Conservation (phyloP, 2,113 vertebrate species). For the Eupsittula cactorum region DNA sequence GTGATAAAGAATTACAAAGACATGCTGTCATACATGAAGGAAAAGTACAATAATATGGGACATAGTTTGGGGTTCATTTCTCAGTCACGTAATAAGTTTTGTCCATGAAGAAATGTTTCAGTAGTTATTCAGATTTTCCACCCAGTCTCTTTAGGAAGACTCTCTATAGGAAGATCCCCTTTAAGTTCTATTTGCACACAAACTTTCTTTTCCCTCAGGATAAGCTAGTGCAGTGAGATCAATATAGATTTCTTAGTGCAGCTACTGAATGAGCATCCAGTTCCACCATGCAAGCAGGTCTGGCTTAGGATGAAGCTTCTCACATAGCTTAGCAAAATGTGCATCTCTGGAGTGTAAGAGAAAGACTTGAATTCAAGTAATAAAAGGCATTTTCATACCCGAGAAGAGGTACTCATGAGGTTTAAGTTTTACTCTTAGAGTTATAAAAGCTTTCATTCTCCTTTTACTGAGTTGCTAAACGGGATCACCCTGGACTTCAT, state of each 20-base stretch:
- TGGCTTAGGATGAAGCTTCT: background rate
- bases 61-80: background rate
- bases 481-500: background rate
- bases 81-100: rapidly evolving
- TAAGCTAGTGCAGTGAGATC: background rate
- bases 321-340: background rate
- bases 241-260: background rate
- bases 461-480: background rate
- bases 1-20: background rate
- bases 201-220: background rate
- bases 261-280: background rate
- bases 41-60: background rate
- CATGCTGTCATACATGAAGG: background rate
- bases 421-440: background rate
- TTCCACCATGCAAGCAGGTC: background rate
- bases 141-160: background rate
- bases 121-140: background rate
- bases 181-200: background rate
- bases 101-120: background rate
- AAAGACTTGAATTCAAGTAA: background rate
- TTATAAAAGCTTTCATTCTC: background rate
- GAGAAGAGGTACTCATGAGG: background rate
- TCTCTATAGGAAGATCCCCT: background rate
- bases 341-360: rapidly evolving
- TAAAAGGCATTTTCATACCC: background rate